Base-by-base conservation (phyloP, 2,888 invertebrate genomes). In the Andrena flavipes region DNA sequence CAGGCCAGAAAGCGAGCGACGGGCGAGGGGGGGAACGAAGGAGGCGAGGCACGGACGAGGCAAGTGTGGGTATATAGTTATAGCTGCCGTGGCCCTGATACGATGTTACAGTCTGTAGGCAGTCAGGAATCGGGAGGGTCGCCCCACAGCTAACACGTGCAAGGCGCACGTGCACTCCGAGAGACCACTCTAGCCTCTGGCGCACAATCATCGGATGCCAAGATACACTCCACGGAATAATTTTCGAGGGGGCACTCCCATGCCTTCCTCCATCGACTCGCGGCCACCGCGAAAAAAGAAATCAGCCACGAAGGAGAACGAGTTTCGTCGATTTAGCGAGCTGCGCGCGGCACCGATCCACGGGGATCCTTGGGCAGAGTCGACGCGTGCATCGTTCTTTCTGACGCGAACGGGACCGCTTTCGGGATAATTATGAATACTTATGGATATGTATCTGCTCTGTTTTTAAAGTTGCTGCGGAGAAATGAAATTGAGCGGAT, bases 131-230 rank as follows among this genome's bases (percentile, higher is more conserved):
- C 91, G 91, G 92, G 92, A 92, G 93, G 92, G 91, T 92, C 92
- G 91, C 90, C 89, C 91, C 92, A 91, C 92, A 90, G 92, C 92
- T 92, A 92, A 93, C 93, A 93, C 93, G 93, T 93, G 93, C 92
- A 92, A 90, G 88, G 90, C 92, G 93, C 93, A 93, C 93, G 93
- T 93, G 93, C 93, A 93, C 93, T 92, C 89, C 89, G 87, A 88
- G 85, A 92, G 91, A 91, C 93, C 92, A 91, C 92, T 92, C 91
- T 90, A 91, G 92, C 92, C 92, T 92, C 91, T 89, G 92, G 92
- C 92, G 90, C 88, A 90, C 92, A 92, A 93, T 93, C 92, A 92
- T 92, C 90, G 92, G 92, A 93, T 93, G 92, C 93, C 92, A 92
- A 92, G 92, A 93, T 92, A 93, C 92, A 92, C 92, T 93, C 92